Base-by-base conservation (phyloP, 2,888 invertebrate genomes). In the Halictus quadricinctus region DNA sequence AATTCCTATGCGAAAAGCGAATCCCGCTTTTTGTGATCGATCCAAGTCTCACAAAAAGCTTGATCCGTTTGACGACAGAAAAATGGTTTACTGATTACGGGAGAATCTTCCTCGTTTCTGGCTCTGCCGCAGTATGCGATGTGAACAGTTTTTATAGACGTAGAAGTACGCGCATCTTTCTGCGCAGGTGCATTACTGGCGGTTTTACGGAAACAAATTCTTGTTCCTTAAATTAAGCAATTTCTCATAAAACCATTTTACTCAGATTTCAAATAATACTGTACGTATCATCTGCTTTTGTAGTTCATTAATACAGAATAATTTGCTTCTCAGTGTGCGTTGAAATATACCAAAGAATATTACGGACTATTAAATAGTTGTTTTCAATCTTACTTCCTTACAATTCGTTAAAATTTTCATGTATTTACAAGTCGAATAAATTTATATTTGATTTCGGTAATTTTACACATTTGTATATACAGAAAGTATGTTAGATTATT, bases 11-110 rank as follows among this genome's bases (percentile, higher is more conserved):
- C 94, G 94, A 94, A 94, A 94, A 94, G 94, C 94, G 94, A 94
- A 94, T 94, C 94, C 94, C 92, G 94, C 94, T 94, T 94, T 94
- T 94, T 94, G 94, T 94, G 94, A 94, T 89, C 92, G 94, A 94
- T 94, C 94, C 94, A 93, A 94, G 90, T 94, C 93, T 94, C 94
- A 94, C 94, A 94, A 94, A 94, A 94, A 94, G 94, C 94, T 93
- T 93, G 94, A 94, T 94, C 93, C 94, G 94, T 94, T 94, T 94
- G 92, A 94, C 94, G 94, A 94, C 94, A 94, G 94, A 94, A 94
- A 94, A 93, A 91, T 93, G 93, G 93, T 93, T 91, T 83, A 90
- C 91, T 89, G 90, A 91, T 92, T 92, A 92, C 92, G 92, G 92
- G 89, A 90, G 91, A 91, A 90, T 91, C 91, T 91, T 92, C 90